Conservation (phyloP, 2,797 vertebrate genomes). For the Sebastes diaconus region DNA sequence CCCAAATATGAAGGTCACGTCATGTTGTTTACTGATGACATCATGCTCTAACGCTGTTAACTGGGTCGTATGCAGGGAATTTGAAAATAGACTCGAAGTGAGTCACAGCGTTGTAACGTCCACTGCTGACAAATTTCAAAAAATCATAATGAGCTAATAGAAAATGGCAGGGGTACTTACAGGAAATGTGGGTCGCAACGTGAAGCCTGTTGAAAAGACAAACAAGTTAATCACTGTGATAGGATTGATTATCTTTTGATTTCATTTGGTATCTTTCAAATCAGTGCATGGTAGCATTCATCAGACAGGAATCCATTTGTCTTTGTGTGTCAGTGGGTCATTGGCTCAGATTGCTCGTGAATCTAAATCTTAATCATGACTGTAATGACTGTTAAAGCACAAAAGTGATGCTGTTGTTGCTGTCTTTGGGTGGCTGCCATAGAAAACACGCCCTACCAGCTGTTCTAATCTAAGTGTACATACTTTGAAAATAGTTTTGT, state of each 20-base stretch:
- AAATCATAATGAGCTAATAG: neutral
- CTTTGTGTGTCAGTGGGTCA: neutral
- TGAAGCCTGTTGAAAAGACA: constrained; percentile 45
- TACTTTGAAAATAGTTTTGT: neutral
- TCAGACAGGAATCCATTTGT: neutral
- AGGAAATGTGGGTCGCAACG: fast-evolving
- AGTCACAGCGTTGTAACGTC: neutral
- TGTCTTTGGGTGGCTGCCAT: neutral
- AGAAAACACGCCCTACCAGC: neutral
- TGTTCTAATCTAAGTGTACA: neutral
- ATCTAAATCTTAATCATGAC: neutral
- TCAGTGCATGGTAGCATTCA: neutral
- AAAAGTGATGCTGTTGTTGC: neutral
- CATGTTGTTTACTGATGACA: neutral
- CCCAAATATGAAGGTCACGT: neutral
- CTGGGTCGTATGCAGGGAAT: neutral
- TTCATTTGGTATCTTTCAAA: neutral
- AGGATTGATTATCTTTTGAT: neutral
- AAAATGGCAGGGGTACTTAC: constrained; percentile 40
- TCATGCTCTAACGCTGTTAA: neutral
- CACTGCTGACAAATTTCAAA: neutral
- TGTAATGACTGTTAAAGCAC: neutral
- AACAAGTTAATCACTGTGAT: neutral
- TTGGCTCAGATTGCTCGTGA: neutral
- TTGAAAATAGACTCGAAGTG: neutral